Conservation (phyloP, 2,797 vertebrate genomes). For the Amazona finschi region DNA sequence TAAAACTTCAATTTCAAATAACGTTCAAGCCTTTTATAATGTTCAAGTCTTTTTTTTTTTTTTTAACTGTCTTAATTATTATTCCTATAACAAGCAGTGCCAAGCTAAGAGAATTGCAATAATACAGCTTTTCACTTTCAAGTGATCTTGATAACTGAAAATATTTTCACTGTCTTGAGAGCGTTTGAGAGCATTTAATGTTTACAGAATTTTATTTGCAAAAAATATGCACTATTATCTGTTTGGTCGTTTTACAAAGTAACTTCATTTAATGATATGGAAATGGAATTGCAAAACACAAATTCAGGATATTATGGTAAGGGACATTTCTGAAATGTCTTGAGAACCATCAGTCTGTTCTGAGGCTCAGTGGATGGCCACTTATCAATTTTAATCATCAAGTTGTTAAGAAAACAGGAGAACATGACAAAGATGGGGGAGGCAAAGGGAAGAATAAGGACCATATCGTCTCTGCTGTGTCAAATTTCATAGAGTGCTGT, state of each 20-base stretch:
- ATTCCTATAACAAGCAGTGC: background rate
- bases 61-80: background rate
- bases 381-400: background rate
- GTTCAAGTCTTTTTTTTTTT: too few relatives aligned
- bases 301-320: background rate
- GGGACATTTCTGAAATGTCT: background rate
- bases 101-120: background rate
- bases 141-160: background rate
- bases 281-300: background rate
- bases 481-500: background rate
- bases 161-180: background rate
- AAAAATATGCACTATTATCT: background rate
- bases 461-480: background rate
- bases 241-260: background rate
- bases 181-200: background rate
- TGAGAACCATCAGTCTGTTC: background rate
- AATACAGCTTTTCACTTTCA: background rate
- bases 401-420: background rate
- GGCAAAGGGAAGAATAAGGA: background rate
- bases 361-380: background rate
- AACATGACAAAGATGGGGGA: background rate
- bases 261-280: background rate
- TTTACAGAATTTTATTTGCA: background rate
- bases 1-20: background rate
- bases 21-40: background rate